Evolutionary conservation across 2,888 invertebrate genomes (phyloP).

Genomic region (Lumbricus terrestris): DNA sequence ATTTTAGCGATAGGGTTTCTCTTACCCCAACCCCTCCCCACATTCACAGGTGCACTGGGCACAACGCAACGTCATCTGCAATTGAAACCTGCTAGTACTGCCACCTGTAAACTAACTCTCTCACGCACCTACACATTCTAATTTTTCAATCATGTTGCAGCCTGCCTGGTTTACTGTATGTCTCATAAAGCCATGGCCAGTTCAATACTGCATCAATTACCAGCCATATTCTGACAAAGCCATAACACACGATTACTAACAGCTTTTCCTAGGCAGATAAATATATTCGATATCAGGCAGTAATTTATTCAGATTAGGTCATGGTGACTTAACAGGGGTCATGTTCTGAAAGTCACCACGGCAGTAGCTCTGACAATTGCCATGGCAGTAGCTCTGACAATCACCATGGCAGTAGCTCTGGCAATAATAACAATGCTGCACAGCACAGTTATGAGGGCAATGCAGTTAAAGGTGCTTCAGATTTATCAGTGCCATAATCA

Average conservation of each 20-base stretch:
- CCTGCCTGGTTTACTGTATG: background rate
- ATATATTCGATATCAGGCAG: too few relatives aligned
- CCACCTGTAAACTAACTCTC: background rate
- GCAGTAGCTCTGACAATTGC: background rate
- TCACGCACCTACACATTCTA: background rate
- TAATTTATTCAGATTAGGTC: background rate
- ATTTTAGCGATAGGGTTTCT: background rate
- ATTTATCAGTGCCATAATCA: too few relatives aligned
- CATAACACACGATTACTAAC: background rate
- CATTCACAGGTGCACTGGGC: background rate
- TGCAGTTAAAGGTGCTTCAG: background rate
- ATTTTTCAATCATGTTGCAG: background rate
- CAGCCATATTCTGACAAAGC: background rate
- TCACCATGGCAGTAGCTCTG: too few relatives aligned
- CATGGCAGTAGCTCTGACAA: too few relatives aligned
- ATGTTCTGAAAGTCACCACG: background rate
- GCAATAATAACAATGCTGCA: background rate
- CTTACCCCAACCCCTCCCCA: background rate
- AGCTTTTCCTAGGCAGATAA: background rate
- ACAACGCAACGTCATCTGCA: background rate
- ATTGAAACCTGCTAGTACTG: background rate
- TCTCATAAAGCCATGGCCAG: background rate
- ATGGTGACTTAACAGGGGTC: background rate
- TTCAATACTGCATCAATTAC: background rate
- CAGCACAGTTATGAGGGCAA: background rate